These are phyloP conservation scores for Caenorhabditis sinica DNA, from an alignment of 2,888 invertebrate species.

Conservation along the genomic window DNA sequence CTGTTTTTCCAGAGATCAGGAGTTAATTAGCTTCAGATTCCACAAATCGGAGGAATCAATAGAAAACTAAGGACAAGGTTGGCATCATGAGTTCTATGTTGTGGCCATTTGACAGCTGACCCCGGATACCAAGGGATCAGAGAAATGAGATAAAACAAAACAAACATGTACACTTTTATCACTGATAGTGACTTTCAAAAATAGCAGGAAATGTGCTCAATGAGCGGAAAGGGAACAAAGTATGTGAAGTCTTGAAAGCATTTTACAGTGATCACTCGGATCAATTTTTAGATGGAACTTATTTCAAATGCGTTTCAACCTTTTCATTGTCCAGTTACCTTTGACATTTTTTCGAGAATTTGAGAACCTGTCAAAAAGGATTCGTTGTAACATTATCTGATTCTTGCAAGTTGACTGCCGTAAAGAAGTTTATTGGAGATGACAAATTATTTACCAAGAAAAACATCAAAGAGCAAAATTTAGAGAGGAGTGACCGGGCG, in stretches of 20 bases:
- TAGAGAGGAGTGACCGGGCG: constrained; percentile 74
- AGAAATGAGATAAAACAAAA: constrained; percentile 10
- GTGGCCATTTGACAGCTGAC: constrained; percentile 36
- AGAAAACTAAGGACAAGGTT: background rate
- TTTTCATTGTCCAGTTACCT: too few relatives aligned
- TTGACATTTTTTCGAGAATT: too few relatives aligned
- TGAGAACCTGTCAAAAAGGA: too few relatives aligned
- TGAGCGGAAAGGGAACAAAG: background rate
- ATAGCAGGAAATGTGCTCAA: background rate
- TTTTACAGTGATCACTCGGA: background rate
- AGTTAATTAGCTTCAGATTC: background rate
- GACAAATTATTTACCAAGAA: constrained; percentile 18
- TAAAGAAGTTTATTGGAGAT: too few relatives aligned
- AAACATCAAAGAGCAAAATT: constrained; percentile 24
- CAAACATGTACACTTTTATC: background rate
- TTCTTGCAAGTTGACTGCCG: too few relatives aligned
- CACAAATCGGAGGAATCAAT: constrained; percentile 23
- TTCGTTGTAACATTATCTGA: too few relatives aligned
- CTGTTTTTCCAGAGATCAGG: background rate
- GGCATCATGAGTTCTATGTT: constrained; percentile 23
- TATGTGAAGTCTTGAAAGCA: background rate
- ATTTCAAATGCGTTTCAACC: too few relatives aligned
- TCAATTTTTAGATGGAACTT: too few relatives aligned
- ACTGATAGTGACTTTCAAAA: background rate
- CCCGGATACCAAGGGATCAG: constrained; percentile 6